A percentile compares a stretch with the other conserved stretches of the same genome.
phyloP scores from a whole-genome alignment of 2,888 invertebrate species.

The Trissonchulus latispiculum region DNA sequence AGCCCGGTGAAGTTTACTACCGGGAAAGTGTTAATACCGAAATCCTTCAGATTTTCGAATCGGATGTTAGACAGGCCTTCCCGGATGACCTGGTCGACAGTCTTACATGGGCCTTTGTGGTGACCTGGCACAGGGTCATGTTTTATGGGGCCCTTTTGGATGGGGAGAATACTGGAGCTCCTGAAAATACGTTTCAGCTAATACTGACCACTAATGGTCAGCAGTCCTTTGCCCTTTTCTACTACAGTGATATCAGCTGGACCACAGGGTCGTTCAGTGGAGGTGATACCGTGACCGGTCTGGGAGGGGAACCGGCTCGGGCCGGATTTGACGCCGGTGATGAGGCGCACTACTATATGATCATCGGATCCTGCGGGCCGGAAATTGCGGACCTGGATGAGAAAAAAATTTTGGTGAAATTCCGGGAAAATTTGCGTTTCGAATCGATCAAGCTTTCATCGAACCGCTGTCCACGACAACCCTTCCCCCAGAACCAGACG shows the following conservation, averaged over 20 bases:
- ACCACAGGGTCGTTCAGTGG: slow-evolving; percentile 25
- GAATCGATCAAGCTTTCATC: too few relatives aligned
- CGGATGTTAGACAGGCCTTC: neutral
- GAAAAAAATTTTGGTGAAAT: too few relatives aligned
- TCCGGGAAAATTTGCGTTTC: too few relatives aligned
- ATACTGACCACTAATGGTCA: slow-evolving; percentile 26
- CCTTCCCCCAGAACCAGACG: too few relatives aligned
- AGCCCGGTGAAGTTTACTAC: neutral
- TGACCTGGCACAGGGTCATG: slow-evolving; percentile 1
- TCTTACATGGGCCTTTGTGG: neutral
- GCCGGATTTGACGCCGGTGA: slow-evolving; percentile 24
- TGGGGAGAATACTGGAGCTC: neutral
- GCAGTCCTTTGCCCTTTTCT: slow-evolving; percentile 27
- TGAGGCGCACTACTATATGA: slow-evolving; percentile 17
- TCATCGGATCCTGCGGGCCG: slow-evolving; percentile 21
- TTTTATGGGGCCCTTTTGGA: slow-evolving; percentile 11
- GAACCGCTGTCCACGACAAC: too few relatives aligned
- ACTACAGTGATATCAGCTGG: slow-evolving; percentile 27
- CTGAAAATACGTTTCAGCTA: slow-evolving; percentile 27
- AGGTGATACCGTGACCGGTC: slow-evolving; percentile 31
- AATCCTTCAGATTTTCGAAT: neutral
- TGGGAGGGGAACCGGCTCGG: slow-evolving; percentile 22
- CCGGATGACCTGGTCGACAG: neutral
- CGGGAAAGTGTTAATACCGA: too few relatives aligned
- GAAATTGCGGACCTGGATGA: slow-evolving; percentile 17